Evolutionary conservation across 2,113 vertebrate genomes (phyloP).

Genomic region (Gymnorhina tibicen): DNA sequence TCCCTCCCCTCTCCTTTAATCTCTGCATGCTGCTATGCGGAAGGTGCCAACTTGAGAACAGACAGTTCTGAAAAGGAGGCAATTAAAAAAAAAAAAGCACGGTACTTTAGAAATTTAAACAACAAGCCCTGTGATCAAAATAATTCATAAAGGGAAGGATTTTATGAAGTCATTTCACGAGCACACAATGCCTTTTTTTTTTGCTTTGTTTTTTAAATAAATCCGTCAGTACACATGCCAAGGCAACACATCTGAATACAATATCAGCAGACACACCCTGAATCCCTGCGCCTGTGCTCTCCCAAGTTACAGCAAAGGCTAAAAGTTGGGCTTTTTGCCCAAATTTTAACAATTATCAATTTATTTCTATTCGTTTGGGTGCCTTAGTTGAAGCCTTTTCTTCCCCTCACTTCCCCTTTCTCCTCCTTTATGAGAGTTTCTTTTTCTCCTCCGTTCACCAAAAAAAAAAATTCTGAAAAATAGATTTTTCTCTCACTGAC

Average conservation of each 20-base stretch:
- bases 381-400: neutral
- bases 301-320: constrained; percentile 54
- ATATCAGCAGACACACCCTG: constrained; percentile 80
- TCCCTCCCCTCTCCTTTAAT: constrained; percentile 59
- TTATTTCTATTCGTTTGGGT: neutral
- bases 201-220: constrained; percentile 80
- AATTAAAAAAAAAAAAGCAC: constrained; percentile 69
- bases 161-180: constrained; percentile 79
- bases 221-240: constrained; percentile 77
- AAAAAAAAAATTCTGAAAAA: constrained; percentile 26
- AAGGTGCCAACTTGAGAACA: constrained; percentile 77
- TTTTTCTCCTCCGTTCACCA: neutral
- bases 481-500: constrained; percentile 6
- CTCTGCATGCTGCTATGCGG: constrained; percentile 63
- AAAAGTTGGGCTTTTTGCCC: constrained; percentile 50
- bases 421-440: neutral
- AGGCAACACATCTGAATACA: constrained; percentile 83
- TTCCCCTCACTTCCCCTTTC: neutral
- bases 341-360: constrained; percentile 33
- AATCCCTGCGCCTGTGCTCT: constrained; percentile 61
- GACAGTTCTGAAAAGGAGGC: constrained; percentile 76
- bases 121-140: constrained; percentile 78
- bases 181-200: constrained; percentile 74
- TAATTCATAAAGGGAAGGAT: constrained; percentile 83
- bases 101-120: constrained; percentile 78